A percentile compares a stretch with the other conserved stretches of the same genome.
Evolutionary conservation across 2,113 vertebrate species (phyloP).

Genomic region (Burhinus bistriatus): DNA sequence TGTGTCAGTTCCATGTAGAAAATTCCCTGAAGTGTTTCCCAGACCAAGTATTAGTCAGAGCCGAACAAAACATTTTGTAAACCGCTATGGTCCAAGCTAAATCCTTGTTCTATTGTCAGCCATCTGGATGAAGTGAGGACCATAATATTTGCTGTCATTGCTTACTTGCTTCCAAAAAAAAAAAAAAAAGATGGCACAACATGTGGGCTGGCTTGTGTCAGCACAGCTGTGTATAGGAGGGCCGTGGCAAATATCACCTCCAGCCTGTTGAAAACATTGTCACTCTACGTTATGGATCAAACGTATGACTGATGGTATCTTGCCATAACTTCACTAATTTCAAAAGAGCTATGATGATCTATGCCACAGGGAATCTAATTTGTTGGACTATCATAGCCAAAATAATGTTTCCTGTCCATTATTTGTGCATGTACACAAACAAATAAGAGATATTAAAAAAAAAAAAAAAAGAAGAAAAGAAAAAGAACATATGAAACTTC

Average conservation of each 20-base stretch:
- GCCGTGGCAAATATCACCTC: not conserved
- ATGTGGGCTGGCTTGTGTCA: not conserved
- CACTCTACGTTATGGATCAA: not conserved
- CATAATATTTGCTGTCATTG: not conserved
- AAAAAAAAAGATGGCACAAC: not conserved
- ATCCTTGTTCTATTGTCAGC: not conserved
- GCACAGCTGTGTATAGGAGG: not conserved
- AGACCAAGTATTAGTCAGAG: not conserved
- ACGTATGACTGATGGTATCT: not conserved
- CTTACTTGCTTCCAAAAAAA: not conserved
- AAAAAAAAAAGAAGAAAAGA: not conserved
- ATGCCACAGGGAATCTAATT: not conserved
- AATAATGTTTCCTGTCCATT: not conserved
- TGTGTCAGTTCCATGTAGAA: not conserved
- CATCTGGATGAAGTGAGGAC: not conserved
- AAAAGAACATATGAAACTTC: not conserved
- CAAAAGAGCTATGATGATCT: not conserved
- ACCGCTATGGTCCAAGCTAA: not conserved
- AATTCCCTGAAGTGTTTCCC: conserved; percentile 19
- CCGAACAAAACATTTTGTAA: not conserved
- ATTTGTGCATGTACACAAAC: not conserved
- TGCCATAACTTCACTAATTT: not conserved
- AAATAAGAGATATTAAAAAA: not conserved
- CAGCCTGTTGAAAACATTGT: not conserved
- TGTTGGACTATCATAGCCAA: not conserved